Percentiles rank a stretch among this genome's conserved stretches.
Evolutionary conservation across 2,797 vertebrate species (phyloP).

Genomic region (Schizopygopsis malacanthus): DNA sequence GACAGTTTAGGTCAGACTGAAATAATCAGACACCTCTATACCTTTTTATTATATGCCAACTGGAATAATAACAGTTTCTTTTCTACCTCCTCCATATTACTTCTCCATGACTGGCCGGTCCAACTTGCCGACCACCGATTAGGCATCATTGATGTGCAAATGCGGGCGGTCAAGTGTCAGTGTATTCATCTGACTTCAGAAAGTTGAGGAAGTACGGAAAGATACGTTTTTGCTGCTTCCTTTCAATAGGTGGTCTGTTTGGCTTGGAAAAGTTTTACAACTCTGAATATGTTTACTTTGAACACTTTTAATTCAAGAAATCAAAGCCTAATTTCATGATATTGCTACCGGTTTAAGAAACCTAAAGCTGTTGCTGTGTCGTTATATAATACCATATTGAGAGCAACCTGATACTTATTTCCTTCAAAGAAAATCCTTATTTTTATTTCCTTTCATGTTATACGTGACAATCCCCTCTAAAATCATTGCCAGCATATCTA

Average conservation of each 20-base stretch:
- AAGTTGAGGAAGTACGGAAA: background rate
- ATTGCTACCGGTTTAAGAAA: background rate
- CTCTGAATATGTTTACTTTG: background rate
- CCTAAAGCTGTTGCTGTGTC: background rate
- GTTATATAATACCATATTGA: conserved; percentile 11
- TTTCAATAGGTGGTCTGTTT: background rate
- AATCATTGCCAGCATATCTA: conserved; percentile 12
- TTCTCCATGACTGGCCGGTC: background rate
- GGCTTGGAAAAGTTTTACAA: background rate
- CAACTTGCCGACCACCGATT: background rate
- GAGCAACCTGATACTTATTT: conserved; percentile 5
- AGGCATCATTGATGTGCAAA: conserved; percentile 30
- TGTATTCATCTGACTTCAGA: conserved; percentile 11
- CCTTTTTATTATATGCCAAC: conserved; percentile 9
- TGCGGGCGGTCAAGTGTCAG: background rate
- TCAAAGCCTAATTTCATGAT: background rate
- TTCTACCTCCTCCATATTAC: background rate
- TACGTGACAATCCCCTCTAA: conserved; percentile 10
- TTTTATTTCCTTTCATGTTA: background rate
- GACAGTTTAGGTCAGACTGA: background rate
- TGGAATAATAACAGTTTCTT: background rate
- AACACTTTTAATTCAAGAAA: conserved; percentile 9
- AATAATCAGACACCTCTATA: background rate
- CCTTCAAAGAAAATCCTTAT: background rate
- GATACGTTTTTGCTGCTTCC: background rate